Percentiles rank a stretch among this genome's conserved stretches.
Evolutionary conservation across 2,888 invertebrate genomes (phyloP).

Genomic region (Drosophila sordidula): DNA sequence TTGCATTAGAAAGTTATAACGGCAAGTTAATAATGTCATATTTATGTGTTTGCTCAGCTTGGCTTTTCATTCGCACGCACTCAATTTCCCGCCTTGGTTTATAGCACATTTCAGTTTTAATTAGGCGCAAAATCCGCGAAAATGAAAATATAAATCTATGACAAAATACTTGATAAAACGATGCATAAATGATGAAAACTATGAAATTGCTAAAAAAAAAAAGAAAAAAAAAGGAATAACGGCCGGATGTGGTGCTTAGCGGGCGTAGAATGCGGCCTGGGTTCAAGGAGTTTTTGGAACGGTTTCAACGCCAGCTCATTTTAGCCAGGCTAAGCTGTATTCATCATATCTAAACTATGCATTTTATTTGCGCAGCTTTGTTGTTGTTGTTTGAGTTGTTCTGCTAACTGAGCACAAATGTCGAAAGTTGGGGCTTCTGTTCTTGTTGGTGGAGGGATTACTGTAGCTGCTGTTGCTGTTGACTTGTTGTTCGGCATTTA

Average conservation of each 20-base stretch:
- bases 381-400: constrained; percentile 15
- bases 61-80: no score
- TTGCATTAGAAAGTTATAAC: background rate
- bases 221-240: no score
- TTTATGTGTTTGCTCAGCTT: constrained; percentile 6
- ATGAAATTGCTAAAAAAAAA: constrained; percentile 7
- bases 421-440: constrained; percentile 19
- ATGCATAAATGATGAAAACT: constrained; percentile 17
- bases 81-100: constrained; percentile 3
- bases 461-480: constrained; percentile 36
- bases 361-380: constrained; percentile 57
- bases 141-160: constrained; percentile 71
- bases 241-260: constrained; percentile 2
- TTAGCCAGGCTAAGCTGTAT: constrained; percentile 75
- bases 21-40: background rate
- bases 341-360: constrained; percentile 72
- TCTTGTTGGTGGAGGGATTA: constrained; percentile 46
- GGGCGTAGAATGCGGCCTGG: background rate
- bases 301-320: constrained; percentile 63
- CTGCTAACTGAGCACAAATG: constrained; percentile 32
- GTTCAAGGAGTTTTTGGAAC: constrained; percentile 28
- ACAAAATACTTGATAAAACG: constrained; percentile 49
- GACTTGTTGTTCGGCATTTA: constrained; percentile 58
- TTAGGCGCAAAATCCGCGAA: constrained; percentile 64
- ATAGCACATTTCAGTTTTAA: constrained; percentile 53